These are phyloP conservation scores for Graptemys geographica DNA, from an alignment of 2,797 vertebrate species.

Conservation along the genomic window DNA sequence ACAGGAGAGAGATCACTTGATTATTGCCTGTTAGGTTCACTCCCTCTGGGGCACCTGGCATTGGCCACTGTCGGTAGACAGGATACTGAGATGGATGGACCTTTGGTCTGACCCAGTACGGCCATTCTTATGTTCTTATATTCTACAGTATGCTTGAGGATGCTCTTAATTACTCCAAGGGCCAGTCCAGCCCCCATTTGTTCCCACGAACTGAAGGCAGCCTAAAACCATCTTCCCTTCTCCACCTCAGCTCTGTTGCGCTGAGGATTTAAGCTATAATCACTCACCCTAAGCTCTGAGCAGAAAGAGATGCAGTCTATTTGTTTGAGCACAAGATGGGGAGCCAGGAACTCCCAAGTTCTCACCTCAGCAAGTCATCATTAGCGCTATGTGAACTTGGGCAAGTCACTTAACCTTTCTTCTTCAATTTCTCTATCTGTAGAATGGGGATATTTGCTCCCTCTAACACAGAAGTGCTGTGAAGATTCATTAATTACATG, in stretches of 20 bases:
- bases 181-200: neutral
- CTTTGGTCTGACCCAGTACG: too few species aligned
- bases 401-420: conserved; percentile 4
- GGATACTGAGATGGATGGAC: too few species aligned
- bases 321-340: neutral
- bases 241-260: neutral
- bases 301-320: neutral
- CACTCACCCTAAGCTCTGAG: neutral
- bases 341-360: conserved; percentile 21
- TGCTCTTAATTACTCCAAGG: neutral
- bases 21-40: too few species aligned
- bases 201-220: neutral
- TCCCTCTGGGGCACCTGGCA: too few species aligned
- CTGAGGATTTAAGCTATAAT: neutral
- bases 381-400: neutral
- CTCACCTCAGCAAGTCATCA: neutral
- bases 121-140: neutral
- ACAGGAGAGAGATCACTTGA: too few species aligned
- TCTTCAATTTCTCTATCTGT: neutral
- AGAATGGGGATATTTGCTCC: neutral
- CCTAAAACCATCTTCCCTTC: neutral
- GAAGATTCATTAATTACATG: neutral
- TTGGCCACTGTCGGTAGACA: too few species aligned
- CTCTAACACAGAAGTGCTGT: neutral
- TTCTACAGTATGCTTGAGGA: neutral